Conservation (phyloP, 2,113 vertebrate species). For the Polypterus bichir region DNA sequence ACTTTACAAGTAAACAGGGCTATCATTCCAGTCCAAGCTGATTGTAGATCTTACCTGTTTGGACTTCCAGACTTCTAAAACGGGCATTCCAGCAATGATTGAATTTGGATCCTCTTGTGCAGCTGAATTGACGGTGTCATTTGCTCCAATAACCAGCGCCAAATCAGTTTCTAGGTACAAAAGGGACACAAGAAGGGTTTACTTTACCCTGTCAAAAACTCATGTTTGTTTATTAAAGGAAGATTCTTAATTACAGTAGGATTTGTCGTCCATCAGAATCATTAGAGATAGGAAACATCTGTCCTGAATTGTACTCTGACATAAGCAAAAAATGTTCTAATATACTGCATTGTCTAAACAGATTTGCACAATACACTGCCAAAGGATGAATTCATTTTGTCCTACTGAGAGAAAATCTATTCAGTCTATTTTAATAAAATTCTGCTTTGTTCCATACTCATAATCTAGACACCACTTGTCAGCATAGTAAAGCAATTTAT, state of each 20-base stretch:
- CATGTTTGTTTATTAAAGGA: slow-evolving; percentile 21
- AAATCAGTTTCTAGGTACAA: slow-evolving; percentile 31
- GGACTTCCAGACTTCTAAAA: slow-evolving; percentile 20
- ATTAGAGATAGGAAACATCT: too few species aligned
- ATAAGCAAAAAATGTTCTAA: slow-evolving; percentile 9
- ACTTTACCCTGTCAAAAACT: slow-evolving; percentile 9
- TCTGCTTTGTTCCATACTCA: too few species aligned
- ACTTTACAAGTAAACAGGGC: too few species aligned
- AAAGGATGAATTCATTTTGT: slow-evolving; percentile 21
- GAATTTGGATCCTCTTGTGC: slow-evolving; percentile 28
- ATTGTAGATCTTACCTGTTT: slow-evolving; percentile 15
- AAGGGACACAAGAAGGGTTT: slow-evolving; percentile 15
- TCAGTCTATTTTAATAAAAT: too few species aligned
- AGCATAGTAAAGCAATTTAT: too few species aligned
- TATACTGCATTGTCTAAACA: slow-evolving; percentile 31
- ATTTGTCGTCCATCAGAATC: too few species aligned
- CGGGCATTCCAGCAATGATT: slow-evolving; percentile 19
- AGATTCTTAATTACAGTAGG: slow-evolving; percentile 8
- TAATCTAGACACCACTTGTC: too few species aligned
- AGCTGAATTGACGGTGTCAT: slow-evolving; percentile 30
- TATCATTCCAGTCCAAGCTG: too few species aligned
- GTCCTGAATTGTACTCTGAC: too few species aligned
- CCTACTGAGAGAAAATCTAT: slow-evolving; percentile 3
- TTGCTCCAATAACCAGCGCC: slow-evolving; percentile 25
- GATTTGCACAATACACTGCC: slow-evolving; percentile 22